Conservation (phyloP, 2,888 invertebrate species). For the Lycophotia porphyrea region DNA sequence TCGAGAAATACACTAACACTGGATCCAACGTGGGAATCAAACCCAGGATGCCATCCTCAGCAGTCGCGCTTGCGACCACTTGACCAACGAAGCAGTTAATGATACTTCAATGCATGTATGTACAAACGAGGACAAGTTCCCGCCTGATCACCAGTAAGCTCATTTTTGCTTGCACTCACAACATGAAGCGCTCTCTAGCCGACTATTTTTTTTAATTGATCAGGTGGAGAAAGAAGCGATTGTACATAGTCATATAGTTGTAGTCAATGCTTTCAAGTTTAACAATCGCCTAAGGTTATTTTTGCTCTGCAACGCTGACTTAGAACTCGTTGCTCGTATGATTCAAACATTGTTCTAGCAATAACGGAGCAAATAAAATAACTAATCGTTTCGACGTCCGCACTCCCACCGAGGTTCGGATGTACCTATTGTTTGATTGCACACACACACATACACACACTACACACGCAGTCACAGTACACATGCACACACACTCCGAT, state of each 20-base stretch:
- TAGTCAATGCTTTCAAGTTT: background rate
- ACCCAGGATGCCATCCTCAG: background rate
- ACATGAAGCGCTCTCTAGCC: too few relatives aligned
- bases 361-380: background rate
- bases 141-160: too few relatives aligned
- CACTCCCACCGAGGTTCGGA: too few relatives aligned
- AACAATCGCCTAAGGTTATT: constrained; percentile 3
- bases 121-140: too few relatives aligned
- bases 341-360: background rate
- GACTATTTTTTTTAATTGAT: too few relatives aligned
- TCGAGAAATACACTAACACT: background rate
- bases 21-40: background rate
- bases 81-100: background rate
- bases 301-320: background rate
- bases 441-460: too few relatives aligned
- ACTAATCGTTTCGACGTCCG: background rate
- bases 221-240: too few relatives aligned
- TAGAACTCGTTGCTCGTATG: constrained; percentile 28
- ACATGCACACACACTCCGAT: too few relatives aligned
- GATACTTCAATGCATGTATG: background rate
- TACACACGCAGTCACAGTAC: too few relatives aligned
- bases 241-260: too few relatives aligned
- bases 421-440: too few relatives aligned
- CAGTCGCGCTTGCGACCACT: background rate
- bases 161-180: too few relatives aligned